A percentile compares a stretch with the other conserved stretches of the same genome.
Evolutionary conservation across 2,797 vertebrate genomes (phyloP).

Genomic region (Taenioides sp.): DNA sequence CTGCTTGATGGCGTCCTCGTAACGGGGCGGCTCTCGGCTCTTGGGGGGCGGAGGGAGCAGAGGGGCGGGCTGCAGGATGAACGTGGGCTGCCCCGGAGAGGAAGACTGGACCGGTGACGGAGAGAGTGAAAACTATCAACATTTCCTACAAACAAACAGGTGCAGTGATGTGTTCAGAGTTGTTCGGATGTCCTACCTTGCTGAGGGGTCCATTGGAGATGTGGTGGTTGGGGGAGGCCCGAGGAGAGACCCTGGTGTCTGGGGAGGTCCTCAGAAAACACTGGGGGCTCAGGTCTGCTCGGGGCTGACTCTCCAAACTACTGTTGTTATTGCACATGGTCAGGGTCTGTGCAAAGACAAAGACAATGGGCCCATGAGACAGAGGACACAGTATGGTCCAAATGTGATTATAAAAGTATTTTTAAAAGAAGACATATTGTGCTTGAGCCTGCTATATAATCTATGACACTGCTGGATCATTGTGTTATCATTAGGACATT

Average conservation of each 20-base stretch:
- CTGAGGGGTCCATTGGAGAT: conserved; percentile 83
- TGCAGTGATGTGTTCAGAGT: too few relatives aligned
- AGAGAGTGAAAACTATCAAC: neutral
- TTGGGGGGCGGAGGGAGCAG: conserved; percentile 81
- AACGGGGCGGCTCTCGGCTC: conserved; percentile 90
- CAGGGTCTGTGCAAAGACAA: conserved; percentile 76
- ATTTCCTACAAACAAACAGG: neutral
- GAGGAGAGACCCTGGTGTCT: conserved; percentile 72
- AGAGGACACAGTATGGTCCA: neutral
- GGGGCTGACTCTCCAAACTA: conserved; percentile 71
- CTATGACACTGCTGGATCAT: too few relatives aligned
- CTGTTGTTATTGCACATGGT: conserved; percentile 76
- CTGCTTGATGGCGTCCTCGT: conserved; percentile 96
- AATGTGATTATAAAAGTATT: too few relatives aligned
- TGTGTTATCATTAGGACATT: too few relatives aligned
- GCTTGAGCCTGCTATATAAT: too few relatives aligned
- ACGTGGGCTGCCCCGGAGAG: conserved; percentile 79
- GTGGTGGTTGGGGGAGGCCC: conserved; percentile 73
- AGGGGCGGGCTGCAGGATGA: conserved; percentile 75
- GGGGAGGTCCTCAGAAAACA: conserved; percentile 82
- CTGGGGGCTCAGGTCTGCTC: conserved; percentile 76
- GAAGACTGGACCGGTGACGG: conserved; percentile 34
- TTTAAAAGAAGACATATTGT: too few relatives aligned
- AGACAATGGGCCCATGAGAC: neutral
- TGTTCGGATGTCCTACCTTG: conserved; percentile 77